Evolutionary conservation across 2,113 vertebrate species (phyloP), one percentile per base, ranked within the genome.

Genomic region (Anser brachyrhynchus): DNA sequence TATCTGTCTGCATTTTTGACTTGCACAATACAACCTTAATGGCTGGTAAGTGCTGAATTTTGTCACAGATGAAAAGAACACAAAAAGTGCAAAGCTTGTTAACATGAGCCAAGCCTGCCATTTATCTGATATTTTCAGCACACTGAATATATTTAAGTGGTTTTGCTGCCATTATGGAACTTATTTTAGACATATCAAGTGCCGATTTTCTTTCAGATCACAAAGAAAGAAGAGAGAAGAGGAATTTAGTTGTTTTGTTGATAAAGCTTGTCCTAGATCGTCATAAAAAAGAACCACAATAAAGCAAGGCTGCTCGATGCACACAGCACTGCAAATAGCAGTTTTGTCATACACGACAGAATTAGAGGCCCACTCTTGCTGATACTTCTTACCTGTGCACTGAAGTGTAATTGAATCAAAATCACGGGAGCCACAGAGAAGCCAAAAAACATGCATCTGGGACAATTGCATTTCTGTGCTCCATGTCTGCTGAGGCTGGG

Each of bases 71-170:
- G 37, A 96, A 97, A 95, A 9, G 71, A 95, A 86, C 19, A 95
- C 78, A 85, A 92, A 89, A 94, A 94, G 67, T 71, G 77, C 81
- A 82, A 89, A 93, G 77, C 95, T 97, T 95, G 91, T 96, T 97
- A 95, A 81, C 83, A 91, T 91, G 95, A 95, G 84, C 91, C 72
- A 82, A 94, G 86, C 78, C 81, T 90, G 81, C 84, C 72, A 77
- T 97, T 96, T 95, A 91, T 95, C 86, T 96, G 95, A 57, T 96
- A 96, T 97, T 96, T 97, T 96, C 91, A 89, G 92, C 92, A 81
- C 54, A 46, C 31, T 91, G 89, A 73, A 91, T 90, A 77, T 81
- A 83, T 91, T 95, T 87, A 80, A 91, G 54, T 54, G 79, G 92
- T 92, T 97, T 93, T 89, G 41, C 76, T 94, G 86, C 52, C 65